Percentiles rank a stretch among this genome's conserved stretches.
phyloP scores from a whole-genome alignment of 2,888 invertebrate species.

The Hydropsyche betteni region DNA sequence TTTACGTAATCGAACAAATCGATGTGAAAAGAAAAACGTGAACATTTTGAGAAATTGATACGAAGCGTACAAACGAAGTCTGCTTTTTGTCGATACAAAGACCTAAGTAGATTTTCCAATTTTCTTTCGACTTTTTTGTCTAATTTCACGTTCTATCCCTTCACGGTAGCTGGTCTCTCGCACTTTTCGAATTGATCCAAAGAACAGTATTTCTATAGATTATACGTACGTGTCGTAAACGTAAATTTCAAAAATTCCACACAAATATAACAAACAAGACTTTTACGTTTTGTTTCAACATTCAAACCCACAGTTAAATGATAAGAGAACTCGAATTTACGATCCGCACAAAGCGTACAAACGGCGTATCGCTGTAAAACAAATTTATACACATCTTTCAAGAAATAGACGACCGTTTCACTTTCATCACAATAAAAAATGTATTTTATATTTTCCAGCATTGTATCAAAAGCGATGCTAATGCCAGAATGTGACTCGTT shows the following conservation, averaged over 20 bases:
- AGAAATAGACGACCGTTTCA: neutral
- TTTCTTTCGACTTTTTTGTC: conserved; percentile 17
- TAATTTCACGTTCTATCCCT: conserved; percentile 12
- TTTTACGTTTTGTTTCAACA: neutral
- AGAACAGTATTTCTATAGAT: conserved; percentile 3
- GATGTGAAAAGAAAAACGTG: conserved; percentile 1
- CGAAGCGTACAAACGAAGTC: conserved; percentile 22
- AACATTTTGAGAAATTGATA: conserved; percentile 16
- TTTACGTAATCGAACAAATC: neutral
- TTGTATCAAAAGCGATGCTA: no score
- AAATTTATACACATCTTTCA: neutral
- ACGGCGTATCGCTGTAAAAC: neutral
- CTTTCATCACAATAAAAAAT: neutral
- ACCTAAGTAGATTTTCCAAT: conserved; percentile 31
- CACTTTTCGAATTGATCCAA: conserved; percentile 22
- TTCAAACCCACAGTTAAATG: neutral
- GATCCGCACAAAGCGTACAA: neutral
- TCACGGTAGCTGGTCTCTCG: neutral
- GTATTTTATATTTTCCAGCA: no score
- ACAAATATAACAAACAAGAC: neutral
- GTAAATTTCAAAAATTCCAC: neutral
- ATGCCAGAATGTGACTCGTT: no score
- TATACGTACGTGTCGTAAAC: neutral
- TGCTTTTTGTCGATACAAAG: conserved; percentile 25
- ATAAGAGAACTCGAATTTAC: conserved; percentile 8